Evolutionary conservation across 2,797 vertebrate species (phyloP).

Genomic region (Darevskia nairensis): DNA sequence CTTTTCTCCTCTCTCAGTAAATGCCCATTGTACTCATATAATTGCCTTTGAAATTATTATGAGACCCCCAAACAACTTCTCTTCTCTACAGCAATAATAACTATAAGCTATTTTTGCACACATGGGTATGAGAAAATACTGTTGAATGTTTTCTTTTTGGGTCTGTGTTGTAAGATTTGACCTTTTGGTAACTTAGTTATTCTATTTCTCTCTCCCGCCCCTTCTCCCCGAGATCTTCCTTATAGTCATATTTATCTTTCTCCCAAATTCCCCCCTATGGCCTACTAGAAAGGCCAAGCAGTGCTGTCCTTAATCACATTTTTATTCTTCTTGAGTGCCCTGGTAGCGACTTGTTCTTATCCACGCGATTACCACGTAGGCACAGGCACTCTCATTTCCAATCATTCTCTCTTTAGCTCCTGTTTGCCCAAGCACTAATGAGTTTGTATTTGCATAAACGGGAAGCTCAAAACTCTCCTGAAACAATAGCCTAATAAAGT

Average conservation of each 20-base stretch:
- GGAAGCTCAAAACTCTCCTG: neutral
- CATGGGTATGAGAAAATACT: neutral
- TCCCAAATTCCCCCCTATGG: neutral
- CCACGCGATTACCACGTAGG: neutral
- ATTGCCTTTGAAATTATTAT: slow-evolving; percentile 31
- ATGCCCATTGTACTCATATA: slow-evolving; percentile 8
- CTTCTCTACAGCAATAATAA: slow-evolving; percentile 26
- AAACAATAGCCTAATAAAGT: neutral
- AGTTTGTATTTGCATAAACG: neutral
- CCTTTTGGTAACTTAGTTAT: slow-evolving; percentile 54
- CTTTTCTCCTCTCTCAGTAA: neutral
- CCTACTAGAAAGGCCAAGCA: slow-evolving; percentile 44
- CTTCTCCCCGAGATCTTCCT: slow-evolving; percentile 7
- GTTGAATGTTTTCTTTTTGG: neutral
- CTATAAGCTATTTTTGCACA: neutral
- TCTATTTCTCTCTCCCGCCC: slow-evolving; percentile 26
- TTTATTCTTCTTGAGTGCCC: slow-evolving; percentile 28
- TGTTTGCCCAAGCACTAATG: neutral
- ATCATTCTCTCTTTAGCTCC: slow-evolving; percentile 25
- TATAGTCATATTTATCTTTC: slow-evolving; percentile 42
- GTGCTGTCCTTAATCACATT: slow-evolving; percentile 47
- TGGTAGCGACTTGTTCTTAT: neutral
- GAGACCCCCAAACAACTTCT: slow-evolving; percentile 19
- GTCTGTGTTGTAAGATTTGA: neutral
- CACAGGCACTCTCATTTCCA: neutral